Evolutionary conservation across 2,797 vertebrate species (phyloP).

Genomic region (Melanotaenia trifasciata): DNA sequence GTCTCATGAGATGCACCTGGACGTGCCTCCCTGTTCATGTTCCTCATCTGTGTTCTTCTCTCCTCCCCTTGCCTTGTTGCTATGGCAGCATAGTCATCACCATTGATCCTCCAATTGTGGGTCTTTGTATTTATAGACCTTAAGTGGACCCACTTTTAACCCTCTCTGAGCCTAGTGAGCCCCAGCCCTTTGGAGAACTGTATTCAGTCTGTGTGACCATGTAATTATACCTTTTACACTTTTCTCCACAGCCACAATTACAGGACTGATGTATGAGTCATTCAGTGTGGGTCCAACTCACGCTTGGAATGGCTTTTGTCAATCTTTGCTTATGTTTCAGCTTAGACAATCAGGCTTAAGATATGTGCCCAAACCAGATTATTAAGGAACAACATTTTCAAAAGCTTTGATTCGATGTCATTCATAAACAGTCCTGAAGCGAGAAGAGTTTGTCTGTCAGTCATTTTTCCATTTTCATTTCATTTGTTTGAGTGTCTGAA

Average conservation of each 20-base stretch:
- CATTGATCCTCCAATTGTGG: conserved; percentile 81
- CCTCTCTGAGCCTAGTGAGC: conserved; percentile 37
- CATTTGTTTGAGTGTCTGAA: too few species aligned
- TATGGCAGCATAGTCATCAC: conserved; percentile 82
- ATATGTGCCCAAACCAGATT: neutral
- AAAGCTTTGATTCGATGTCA: neutral
- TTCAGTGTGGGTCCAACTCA: neutral
- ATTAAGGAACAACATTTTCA: neutral
- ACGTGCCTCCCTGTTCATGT: conserved; percentile 38
- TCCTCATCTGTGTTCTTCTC: conserved; percentile 53
- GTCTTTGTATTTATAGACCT: conserved; percentile 80
- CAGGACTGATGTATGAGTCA: conserved; percentile 20
- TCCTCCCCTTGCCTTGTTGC: conserved; percentile 79
- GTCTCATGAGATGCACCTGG: conserved; percentile 37
- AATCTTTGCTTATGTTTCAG: neutral
- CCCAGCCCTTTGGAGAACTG: conserved; percentile 23
- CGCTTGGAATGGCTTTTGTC: conserved; percentile 17
- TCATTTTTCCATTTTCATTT: neutral
- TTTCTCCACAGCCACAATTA: conserved; percentile 44
- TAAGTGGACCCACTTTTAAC: conserved; percentile 69
- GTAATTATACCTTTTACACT: conserved; percentile 52
- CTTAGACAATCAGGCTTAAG: conserved; percentile 5
- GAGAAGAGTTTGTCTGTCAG: neutral
- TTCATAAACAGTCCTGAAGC: neutral
- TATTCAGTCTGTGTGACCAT: conserved; percentile 35